Conservation (phyloP, 2,888 invertebrate species). For the Drosophila barbarae region DNA sequence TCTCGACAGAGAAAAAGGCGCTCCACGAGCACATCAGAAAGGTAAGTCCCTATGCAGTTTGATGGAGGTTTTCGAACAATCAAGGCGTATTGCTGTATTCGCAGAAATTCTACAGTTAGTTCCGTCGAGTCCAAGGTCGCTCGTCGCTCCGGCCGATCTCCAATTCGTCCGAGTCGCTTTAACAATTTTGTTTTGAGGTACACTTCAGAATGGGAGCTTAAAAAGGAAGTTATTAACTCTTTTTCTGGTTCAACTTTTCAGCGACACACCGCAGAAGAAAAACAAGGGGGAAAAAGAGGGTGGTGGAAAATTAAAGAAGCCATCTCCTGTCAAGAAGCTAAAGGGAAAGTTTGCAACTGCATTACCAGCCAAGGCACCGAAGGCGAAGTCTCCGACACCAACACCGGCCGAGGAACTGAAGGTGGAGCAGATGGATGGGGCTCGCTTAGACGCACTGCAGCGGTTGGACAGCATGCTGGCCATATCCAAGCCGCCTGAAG, state of each 20-base stretch:
- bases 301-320: not conserved
- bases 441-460: conserved; percentile 20
- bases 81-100: not conserved
- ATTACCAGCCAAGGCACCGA: not conserved
- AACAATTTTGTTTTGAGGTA: conserved; percentile 48
- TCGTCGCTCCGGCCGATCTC: conserved; percentile 53
- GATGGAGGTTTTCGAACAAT: not conserved
- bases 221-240: not conserved
- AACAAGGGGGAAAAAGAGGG: not conserved
- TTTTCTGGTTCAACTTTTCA: conserved; percentile 6
- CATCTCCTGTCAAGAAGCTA: not conserved
- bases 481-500: conserved; percentile 45
- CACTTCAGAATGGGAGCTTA: not conserved
- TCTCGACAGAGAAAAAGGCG: conserved; percentile 9
- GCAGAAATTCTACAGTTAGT: conserved; percentile 21
- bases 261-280: not conserved
- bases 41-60: conserved; percentile 18
- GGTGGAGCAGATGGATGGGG: conserved; percentile 22
- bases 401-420: conserved; percentile 8
- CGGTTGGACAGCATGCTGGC: conserved; percentile 40
- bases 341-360: conserved; percentile 8
- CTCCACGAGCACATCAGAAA: conserved; percentile 11
- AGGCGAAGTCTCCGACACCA: not conserved
- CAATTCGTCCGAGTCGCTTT: conserved; percentile 37
- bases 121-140: conserved; percentile 32